These are phyloP conservation scores for Alcedo quadribrachys DNA, from an alignment of 2,797 vertebrate species.

Conservation along the genomic window DNA sequence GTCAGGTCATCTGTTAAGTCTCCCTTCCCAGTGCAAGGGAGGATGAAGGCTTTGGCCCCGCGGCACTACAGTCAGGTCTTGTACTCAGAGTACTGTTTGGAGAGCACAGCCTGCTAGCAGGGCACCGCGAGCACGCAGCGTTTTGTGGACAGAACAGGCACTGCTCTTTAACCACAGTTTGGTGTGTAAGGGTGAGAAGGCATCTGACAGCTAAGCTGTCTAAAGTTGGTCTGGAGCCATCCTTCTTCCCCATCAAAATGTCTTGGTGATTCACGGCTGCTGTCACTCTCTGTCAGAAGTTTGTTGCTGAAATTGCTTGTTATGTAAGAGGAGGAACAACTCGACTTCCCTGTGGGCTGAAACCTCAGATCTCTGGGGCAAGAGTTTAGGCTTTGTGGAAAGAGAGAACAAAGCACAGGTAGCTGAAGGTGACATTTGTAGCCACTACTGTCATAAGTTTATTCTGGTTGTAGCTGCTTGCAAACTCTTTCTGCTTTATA, in stretches of 20 bases:
- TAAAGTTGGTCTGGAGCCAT: not conserved
- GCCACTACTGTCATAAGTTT: not conserved
- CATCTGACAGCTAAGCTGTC: not conserved
- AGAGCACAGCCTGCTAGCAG: not conserved
- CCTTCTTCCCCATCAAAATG: not conserved
- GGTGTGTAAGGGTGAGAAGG: not conserved
- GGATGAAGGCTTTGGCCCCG: not conserved
- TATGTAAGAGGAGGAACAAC: not conserved
- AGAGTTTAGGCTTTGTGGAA: not conserved
- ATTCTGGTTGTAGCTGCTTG: not conserved
- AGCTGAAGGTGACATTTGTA: not conserved
- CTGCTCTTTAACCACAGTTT: not conserved
- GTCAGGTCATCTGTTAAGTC: not conserved
- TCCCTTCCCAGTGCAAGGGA: not conserved
- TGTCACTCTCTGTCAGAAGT: not conserved
- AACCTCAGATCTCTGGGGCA: not conserved
- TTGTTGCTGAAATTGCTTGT: not conserved
- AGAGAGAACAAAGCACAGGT: fast-evolving
- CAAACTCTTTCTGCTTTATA: not conserved
- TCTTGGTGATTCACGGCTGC: not conserved
- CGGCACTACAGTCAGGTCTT: not conserved
- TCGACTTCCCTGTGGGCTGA: not conserved
- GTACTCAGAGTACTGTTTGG: not conserved
- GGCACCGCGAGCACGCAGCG: not conserved
- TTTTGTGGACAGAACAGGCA: not conserved